Evolutionary conservation across 2,888 invertebrate species (phyloP), one percentile per base, ranked within the genome.

Genomic region (Hirtodrosophila confusa): DNA sequence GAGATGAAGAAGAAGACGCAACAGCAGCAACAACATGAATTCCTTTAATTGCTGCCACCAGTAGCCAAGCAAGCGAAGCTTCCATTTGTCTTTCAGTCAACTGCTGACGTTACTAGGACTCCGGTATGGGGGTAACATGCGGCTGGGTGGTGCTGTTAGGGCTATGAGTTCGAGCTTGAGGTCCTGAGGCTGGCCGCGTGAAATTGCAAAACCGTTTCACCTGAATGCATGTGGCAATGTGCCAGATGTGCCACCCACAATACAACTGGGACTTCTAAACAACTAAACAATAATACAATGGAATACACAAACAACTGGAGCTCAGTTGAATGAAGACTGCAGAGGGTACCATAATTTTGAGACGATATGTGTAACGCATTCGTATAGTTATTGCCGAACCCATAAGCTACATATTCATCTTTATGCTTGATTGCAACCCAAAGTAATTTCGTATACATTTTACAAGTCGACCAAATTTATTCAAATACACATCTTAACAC

Each of bases 41-140:
- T 88, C 87, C 87, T 87, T 89, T 89, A 89, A 90, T 90, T 89
- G 88, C 83, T 88, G 75, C 72, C 80, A 51, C 82, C 88, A 73
- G 79, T 84, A 82, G 78, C 76, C 75, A 86, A 80, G 86, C 74
- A 84, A 85, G 78, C 74, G 72, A 75, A 75, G 77, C 75, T 75
- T 77, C 77, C 84, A 90, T 89, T 89, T 89, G 82, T 88, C 85
- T 86, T 86, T 66, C 66, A 69, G 71, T 73, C 85, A 80, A 84
- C 69, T 76, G 61, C 65, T 78, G 72, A 69, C 69, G 47, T 62
- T 69, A 43, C 61, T 36, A n/a, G 29, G 33, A 40, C 55, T 61
- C 53, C 27, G 33, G n/a, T 24, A 9, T 29, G 10, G 0, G 10
- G 35, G 10, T 7, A 35, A 17, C 17, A 17, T 17, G 17, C 1